Percentiles rank a stretch among this genome's conserved stretches.
Evolutionary conservation across 1,140 invertebrate species (phyloP).

Genomic region (Pseudomyrmex gracilis): DNA sequence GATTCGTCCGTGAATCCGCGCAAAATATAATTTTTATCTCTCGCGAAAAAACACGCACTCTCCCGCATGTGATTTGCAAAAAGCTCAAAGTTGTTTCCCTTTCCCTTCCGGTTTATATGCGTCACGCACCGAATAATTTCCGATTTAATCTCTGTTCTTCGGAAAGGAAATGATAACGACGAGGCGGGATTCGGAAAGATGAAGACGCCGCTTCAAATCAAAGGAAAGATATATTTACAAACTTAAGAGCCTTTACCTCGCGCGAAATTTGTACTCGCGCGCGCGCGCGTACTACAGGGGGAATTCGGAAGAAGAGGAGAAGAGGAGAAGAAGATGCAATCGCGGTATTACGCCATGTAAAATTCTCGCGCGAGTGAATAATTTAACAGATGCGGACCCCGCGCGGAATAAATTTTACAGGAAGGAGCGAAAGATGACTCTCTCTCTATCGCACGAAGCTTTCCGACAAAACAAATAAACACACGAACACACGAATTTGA

Average conservation of each 20-base stretch:
- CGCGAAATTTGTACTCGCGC: constrained; percentile 8
- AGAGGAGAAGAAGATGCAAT: neutral
- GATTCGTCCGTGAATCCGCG: neutral
- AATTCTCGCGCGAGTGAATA: constrained; percentile 5
- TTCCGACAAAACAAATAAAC: constrained; percentile 20
- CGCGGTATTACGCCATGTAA: neutral
- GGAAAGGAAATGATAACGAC: neutral
- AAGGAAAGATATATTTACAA: constrained; percentile 18
- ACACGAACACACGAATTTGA: constrained; percentile 9
- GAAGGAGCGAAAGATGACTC: neutral
- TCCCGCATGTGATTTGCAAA: too few species aligned
- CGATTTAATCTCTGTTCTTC: neutral
- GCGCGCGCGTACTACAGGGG: neutral
- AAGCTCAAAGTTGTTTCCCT: neutral
- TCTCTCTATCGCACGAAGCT: neutral
- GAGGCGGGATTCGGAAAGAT: neutral
- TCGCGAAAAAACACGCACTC: too few species aligned
- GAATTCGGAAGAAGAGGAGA: constrained; percentile 15
- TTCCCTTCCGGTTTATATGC: neutral
- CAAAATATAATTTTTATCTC: neutral
- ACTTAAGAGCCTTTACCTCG: neutral
- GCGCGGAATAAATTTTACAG: constrained; percentile 5
- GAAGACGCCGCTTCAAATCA: neutral
- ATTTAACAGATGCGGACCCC: neutral
- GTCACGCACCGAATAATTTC: neutral